Conservation (phyloP, 2,888 invertebrate genomes). For the Xylophagus ater region DNA sequence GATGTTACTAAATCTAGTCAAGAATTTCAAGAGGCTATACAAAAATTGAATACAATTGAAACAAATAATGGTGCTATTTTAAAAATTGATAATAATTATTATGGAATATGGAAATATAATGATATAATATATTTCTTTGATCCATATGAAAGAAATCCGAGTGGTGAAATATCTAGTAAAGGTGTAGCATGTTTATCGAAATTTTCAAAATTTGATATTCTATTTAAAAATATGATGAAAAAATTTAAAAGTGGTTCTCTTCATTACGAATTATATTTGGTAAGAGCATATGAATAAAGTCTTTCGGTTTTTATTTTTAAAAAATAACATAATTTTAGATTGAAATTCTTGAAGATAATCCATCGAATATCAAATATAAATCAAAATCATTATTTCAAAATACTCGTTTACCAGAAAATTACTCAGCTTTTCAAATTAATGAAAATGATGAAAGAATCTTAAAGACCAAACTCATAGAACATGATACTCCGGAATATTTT, state of each 20-base stretch:
- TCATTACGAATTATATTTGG: slow-evolving; percentile 15
- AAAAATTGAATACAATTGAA: slow-evolving; percentile 14
- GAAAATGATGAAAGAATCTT: slow-evolving; percentile 3
- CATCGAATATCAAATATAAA: not conserved
- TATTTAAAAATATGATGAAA: slow-evolving; percentile 27
- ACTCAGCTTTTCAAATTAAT: slow-evolving; percentile 15
- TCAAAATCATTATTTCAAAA: slow-evolving; percentile 1
- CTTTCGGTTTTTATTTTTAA: not conserved
- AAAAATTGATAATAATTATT: slow-evolving; percentile 28
- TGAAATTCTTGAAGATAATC: slow-evolving; percentile 1
- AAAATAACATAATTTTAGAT: not conserved
- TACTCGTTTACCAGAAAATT: slow-evolving; percentile 12
- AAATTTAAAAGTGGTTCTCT: slow-evolving; percentile 25
- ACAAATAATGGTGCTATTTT: slow-evolving; percentile 29
- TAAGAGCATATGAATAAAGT: slow-evolving; percentile 10
- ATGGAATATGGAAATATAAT: slow-evolving; percentile 38
- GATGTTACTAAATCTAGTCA: not conserved
- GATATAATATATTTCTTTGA: slow-evolving; percentile 40
- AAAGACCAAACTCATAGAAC: no score
- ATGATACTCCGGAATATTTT: no score
- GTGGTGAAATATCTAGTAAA: slow-evolving; percentile 27
- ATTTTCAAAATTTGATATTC: slow-evolving; percentile 25
- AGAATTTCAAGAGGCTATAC: slow-evolving; percentile 14
- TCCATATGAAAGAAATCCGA: slow-evolving; percentile 38
- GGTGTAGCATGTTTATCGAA: slow-evolving; percentile 37